A percentile compares a stretch with the other conserved stretches of the same genome.
Conservation (phyloP, 2,797 vertebrate genomes). For the Acropternis orthonyx region DNA sequence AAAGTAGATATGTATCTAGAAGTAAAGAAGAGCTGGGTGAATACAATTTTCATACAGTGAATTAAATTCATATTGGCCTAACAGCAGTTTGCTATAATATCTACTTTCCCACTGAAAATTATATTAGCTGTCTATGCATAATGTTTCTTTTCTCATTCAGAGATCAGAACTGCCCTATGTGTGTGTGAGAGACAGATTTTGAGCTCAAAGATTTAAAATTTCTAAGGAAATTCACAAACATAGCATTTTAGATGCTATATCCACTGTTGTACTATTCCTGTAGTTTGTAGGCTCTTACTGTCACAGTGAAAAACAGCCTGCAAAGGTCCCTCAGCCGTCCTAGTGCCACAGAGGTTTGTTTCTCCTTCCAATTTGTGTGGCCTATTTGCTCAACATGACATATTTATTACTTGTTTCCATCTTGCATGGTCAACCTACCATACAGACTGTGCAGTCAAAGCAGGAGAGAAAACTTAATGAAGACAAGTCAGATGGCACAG, state of each 20-base stretch:
- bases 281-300: background rate
- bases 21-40: background rate
- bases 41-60: background rate
- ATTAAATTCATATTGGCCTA: background rate
- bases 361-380: constrained; percentile 1
- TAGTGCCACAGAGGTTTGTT: background rate
- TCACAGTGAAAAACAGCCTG: constrained; percentile 30
- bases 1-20: background rate
- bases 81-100: background rate
- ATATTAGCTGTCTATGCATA: background rate
- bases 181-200: background rate
- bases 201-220: background rate
- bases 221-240: background rate
- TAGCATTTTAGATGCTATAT: background rate
- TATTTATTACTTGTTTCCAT: constrained; percentile 43
- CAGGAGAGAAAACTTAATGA: constrained; percentile 15
- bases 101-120: background rate
- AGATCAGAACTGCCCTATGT: background rate
- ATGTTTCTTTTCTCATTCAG: background rate
- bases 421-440: constrained; percentile 29
- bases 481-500: background rate
- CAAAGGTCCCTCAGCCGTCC: constrained; percentile 6
- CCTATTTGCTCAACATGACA: constrained; percentile 19
- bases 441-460: background rate
- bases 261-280: background rate